Percentiles rank a stretch among this genome's conserved stretches.
phyloP scores from a whole-genome alignment of 2,797 vertebrate species.

The Telmatherina bonti region DNA sequence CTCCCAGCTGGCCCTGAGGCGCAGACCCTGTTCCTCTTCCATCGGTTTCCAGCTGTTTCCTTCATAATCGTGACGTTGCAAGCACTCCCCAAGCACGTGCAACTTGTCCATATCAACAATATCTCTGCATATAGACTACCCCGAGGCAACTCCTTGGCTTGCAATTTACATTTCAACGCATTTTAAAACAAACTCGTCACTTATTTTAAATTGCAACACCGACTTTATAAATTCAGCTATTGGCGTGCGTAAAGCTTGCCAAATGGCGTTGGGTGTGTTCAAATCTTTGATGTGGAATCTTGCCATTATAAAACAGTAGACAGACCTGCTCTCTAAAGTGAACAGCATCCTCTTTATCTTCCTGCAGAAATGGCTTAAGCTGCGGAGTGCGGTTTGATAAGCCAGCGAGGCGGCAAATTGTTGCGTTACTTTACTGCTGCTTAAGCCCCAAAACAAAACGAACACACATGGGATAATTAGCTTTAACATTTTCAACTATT shows the following conservation, averaged over 20 bases:
- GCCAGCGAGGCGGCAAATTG: conserved; percentile 37
- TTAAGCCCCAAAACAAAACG: conserved; percentile 9
- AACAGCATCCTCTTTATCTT: conserved; percentile 55
- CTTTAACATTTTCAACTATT: conserved; percentile 3
- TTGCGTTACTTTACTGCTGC: conserved; percentile 48
- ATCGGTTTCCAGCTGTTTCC: conserved; percentile 69
- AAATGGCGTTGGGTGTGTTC: not conserved
- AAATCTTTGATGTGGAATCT: not conserved
- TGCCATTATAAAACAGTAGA: not conserved
- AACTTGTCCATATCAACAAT: conserved; percentile 48
- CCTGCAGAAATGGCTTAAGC: conserved; percentile 52
- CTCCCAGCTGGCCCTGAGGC: conserved; percentile 29
- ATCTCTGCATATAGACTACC: conserved; percentile 8
- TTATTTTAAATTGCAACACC: not conserved
- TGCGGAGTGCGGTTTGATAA: conserved; percentile 25
- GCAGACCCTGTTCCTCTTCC: conserved; percentile 17
- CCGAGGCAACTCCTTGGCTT: conserved; percentile 5
- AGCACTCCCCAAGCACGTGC: conserved; percentile 48
- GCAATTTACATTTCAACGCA: not conserved
- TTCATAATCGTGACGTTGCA: conserved; percentile 46
- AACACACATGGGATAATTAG: conserved; percentile 11
- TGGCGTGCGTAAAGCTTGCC: conserved; percentile 3
- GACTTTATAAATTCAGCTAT: not conserved
- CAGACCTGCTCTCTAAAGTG: conserved; percentile 44
- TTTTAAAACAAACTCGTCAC: not conserved